Evolutionary conservation across 2,797 vertebrate genomes (phyloP).

Genomic region (Alosa sapidissima): DNA sequence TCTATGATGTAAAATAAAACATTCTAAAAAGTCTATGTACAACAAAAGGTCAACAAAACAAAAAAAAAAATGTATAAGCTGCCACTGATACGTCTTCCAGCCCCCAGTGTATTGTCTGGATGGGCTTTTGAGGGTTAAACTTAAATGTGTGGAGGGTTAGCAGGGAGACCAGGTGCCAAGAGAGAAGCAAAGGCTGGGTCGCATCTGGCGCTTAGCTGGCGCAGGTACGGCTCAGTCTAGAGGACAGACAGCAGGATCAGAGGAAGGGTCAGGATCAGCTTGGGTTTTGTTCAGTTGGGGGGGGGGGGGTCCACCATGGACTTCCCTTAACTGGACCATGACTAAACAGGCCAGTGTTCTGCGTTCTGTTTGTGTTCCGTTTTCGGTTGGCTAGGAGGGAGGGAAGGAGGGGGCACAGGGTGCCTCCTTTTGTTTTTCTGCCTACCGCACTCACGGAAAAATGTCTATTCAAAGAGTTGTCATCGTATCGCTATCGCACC

Average conservation of each 20-base stretch:
- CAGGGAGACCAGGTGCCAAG: not conserved
- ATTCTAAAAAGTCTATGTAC: slow-evolving; percentile 74
- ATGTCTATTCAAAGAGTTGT: slow-evolving; percentile 40
- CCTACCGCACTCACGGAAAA: slow-evolving; percentile 23
- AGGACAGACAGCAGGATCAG: not conserved
- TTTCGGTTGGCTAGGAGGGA: not conserved
- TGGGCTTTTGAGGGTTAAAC: not conserved
- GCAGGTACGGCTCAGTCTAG: not conserved
- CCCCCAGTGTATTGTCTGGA: slow-evolving; percentile 25
- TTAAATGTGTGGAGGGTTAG: not conserved
- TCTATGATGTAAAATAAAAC: slow-evolving; percentile 71
- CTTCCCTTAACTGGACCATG: not conserved
- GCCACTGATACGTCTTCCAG: slow-evolving; percentile 52
- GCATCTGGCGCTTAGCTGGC: not conserved
- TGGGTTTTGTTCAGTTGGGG: no score
- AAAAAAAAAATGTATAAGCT: slow-evolving; percentile 47
- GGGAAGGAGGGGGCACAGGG: not conserved
- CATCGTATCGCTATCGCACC: slow-evolving; percentile 35
- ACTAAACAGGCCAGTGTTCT: slow-evolving; percentile 7
- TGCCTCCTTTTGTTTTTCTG: slow-evolving; percentile 28
- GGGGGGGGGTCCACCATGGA: not conserved
- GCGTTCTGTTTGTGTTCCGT: slow-evolving; percentile 12
- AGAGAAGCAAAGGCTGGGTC: not conserved
- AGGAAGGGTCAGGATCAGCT: not conserved
- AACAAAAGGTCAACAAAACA: slow-evolving; percentile 43